Base-by-base conservation (phyloP, 1,140 invertebrate genomes). In the Ostrea denselamellosa region DNA sequence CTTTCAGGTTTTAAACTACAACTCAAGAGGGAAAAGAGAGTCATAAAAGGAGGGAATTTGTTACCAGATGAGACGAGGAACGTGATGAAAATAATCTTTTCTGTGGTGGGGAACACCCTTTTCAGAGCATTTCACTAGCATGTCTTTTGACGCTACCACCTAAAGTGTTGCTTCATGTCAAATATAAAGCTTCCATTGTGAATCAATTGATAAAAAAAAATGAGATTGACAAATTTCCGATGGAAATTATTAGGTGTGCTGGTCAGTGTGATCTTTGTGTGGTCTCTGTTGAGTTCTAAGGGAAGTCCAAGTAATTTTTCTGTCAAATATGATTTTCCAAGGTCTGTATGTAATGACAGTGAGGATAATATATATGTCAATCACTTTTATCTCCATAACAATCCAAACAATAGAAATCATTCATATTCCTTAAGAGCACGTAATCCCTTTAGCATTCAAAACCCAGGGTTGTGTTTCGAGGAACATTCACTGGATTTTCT, bases 401-500 rank as follows among this genome's bases (percentile, higher is more conserved):
- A 83, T 17, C 44, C 82, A 22, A 52, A 83, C 7, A 54, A 83
- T n/a, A n/a, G 28, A 19, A 83, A 54, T 19, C 52, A 83, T 22
- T 54, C 82, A 2, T 83, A 83, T 83, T 52, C 82, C 34, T 54
- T 83, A 17, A 53, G 82, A 44, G 82, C 82, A 53, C 17, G n/a
- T 22, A 83, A 83, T 22, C 82, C 82, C 9, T 83, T 83, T 22
- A 51, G n/a, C 19, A n/a, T 83, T 34, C 44, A 54, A 22, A 52
- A 83, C 51, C 82, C 82, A 19, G 82, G 82, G 53, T 54, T 83
- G 82, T 83, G 82, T 83, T 83, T 53, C 25, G 82, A 83, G 14
- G 82, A 83, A 8, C 44, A 83, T 9, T n/a, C 44, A 53, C 25
- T 83, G 14, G 82, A 83, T 54, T 83, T 83, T n/a, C 82, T 83